Evolutionary conservation across 35 echinoderm and acorn worm species (phyloP), one percentile per base, ranked within the genome.

Genomic region (Eucidaris tribuloides): DNA sequence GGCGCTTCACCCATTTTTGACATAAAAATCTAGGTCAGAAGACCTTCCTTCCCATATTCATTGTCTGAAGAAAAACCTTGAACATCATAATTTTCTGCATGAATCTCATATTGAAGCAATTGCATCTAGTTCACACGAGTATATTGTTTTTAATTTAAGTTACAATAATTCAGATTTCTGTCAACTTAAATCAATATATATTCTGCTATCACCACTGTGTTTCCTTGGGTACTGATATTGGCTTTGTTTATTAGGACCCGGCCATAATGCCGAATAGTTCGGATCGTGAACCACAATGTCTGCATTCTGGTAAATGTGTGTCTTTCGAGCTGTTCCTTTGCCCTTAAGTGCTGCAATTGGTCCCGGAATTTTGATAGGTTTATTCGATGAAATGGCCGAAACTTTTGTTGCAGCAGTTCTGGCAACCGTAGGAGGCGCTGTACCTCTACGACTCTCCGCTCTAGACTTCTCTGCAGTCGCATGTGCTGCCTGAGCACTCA

Each of bases 121-220:
- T 14, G 29, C 61, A 33, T 64, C 61, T 2, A 64, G 0, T 15
- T 27, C 22, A n/a, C 25, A 64, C 19, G 61, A 27, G 22, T 6
- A 34, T 32, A 64, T 64, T 17, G 17, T n/a, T 32, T 32, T 32
- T n/a, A n/a, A n/a, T n/a, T n/a, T n/a, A n/a, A 64, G 61, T 64
- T 34, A 64, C 6, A 32, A 7, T 32, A 28, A 31, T 28, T 33
- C 15, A 32, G 37, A 64, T 32, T 64, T 32, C 6, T n/a, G 68
- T 89, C 79, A 89, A 72, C 92, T 94, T 19, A 94, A 49, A 72
- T 94, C 92, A 15, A 94, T 94, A 63, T 94, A 94, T 84, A 94
- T 94, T 94, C 92, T 89, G 40, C 87, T 94, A 7, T 92, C 84
- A 15, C 45, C 33, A 41, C 52, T 84, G 28, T 48, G 82, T 19